Base-by-base conservation (phyloP, 2,113 vertebrate genomes). In the Lepidothrix coronata region DNA sequence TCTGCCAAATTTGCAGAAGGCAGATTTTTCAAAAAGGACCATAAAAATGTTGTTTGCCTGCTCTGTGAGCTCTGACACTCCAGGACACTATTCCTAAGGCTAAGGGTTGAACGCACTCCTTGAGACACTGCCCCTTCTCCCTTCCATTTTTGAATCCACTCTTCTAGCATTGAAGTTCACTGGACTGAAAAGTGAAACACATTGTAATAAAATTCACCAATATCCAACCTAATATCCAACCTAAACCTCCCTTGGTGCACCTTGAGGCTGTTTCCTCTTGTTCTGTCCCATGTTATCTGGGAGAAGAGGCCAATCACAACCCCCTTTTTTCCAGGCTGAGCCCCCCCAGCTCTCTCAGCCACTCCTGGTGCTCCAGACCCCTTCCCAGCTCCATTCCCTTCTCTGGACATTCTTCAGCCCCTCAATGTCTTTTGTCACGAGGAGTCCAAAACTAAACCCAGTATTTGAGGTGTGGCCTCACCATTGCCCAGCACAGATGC, bases 331-430 rank as follows among this genome's bases (percentile, higher is more conserved):
- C 0, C 46, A 54, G 43, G 54, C n/a, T 68, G 41, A 62, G 39
- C 13, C 3, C 1, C 4, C 18, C 6, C 62, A 75, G 46, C 33
- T 75, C 46, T 24, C n/a, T 46, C 37, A 59, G 27, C 23, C 1
- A 0, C 27, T 75, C 7, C 46, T 61, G 16, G 3, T n/a, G 1
- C 28, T 82, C 54, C 70, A 75, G 46, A 1, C 28, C 46, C 33
- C 37, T 44, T 2, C 30, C 52, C 77, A 67, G 7, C 61, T 25
- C 46, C 0, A 0, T 39, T 75, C 8, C 48, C 25, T 35, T 31
- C 78, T n/a, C 54, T 48, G 54, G 39, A 68, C 20, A 25, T 0
- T 1, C 39, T 68, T 41, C 55, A 61, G 20, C 30, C 46, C 7
- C 24, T 35, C 55, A 31, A 4, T 11, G 55, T 49, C 41, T 61